Percentiles rank a stretch among this genome's conserved stretches.
phyloP scores from a whole-genome alignment of 2,113 vertebrate species.

The Anguilla japonica region DNA sequence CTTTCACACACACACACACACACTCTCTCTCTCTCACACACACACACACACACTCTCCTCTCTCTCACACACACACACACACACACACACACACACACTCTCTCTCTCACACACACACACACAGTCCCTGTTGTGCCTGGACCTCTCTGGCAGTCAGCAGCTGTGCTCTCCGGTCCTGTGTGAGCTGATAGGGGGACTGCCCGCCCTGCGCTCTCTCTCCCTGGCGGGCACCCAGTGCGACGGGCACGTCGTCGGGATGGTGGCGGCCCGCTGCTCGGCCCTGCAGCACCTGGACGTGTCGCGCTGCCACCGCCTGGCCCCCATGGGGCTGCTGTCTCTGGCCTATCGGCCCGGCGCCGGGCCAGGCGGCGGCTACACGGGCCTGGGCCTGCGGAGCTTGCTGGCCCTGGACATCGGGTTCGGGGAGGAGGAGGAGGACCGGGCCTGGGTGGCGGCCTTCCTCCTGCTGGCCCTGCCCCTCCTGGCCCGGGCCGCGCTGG shows the following conservation, averaged over 20 bases:
- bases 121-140: conserved; percentile 62
- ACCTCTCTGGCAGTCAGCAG: conserved; percentile 63
- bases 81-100: no score
- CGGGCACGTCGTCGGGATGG: conserved; percentile 44
- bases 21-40: no score
- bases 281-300: conserved; percentile 67
- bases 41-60: no score
- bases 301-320: conserved; percentile 59
- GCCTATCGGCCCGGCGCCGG: not conserved
- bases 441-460: conserved; percentile 49
- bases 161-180: conserved; percentile 55
- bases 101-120: no score
- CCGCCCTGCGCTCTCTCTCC: conserved; percentile 58
- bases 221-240: conserved; percentile 61
- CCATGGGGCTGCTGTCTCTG: conserved; percentile 51
- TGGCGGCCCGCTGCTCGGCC: conserved; percentile 43
- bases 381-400: conserved; percentile 55
- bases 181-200: conserved; percentile 54
- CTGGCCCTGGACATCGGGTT: conserved; percentile 67
- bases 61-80: no score
- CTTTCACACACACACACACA: no score
- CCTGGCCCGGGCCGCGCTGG: conserved; percentile 61
- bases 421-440: conserved; percentile 55
- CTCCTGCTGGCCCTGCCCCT: conserved; percentile 63
- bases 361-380: not conserved